Base-by-base conservation (phyloP, 2,113 vertebrate genomes). In the Lampris incognitus region DNA sequence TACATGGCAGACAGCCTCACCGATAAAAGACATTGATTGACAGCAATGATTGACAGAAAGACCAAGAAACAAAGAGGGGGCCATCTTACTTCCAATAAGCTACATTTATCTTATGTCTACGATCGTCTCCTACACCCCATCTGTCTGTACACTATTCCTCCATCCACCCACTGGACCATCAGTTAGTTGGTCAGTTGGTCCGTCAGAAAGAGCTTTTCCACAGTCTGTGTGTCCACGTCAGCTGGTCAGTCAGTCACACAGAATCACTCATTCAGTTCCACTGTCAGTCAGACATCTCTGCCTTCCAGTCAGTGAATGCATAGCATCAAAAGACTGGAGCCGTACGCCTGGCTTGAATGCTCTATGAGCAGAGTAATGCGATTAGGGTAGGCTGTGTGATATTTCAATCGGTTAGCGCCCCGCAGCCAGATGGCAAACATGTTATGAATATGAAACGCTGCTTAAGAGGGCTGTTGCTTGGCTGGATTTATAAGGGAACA, bases 361-460 rank as follows among this genome's bases (percentile, higher is more conserved):
- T 82, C 79, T 77, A 70, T 86, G 75, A 89, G 81, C 78, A 88
- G 84, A 74, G 85, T 93, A 93, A 93, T 92, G 84, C 67, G 84
- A 90, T 94, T 91, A 89, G 79, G 84, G 84, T 80, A 82, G 78
- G 85, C 89, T 85, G 85, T 91, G 90, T 90, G 85, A 92, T 93
- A 87, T 92, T 92, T 90, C 85, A 88, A 90, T 92, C 73, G 58
- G 73, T 81, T 90, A 85, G 81, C 69, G 9, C 85, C 92, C 83
- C 82, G 78, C 64, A 88, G 89, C 88, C 72, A 77, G 52, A 81
- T 74, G 62, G 71, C 74, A 89, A 88, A 83, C 87, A 87, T 87
- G 84, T 72, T 72, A 80, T 87, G 88, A 93, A 92, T 92, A 86
- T 88, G 84, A 87, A 92, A 84, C 50, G 46, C 68, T 82, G 82